These are phyloP conservation scores for Pogoniulus pusillus DNA, from an alignment of 2,797 vertebrate species.

Conservation along the genomic window DNA sequence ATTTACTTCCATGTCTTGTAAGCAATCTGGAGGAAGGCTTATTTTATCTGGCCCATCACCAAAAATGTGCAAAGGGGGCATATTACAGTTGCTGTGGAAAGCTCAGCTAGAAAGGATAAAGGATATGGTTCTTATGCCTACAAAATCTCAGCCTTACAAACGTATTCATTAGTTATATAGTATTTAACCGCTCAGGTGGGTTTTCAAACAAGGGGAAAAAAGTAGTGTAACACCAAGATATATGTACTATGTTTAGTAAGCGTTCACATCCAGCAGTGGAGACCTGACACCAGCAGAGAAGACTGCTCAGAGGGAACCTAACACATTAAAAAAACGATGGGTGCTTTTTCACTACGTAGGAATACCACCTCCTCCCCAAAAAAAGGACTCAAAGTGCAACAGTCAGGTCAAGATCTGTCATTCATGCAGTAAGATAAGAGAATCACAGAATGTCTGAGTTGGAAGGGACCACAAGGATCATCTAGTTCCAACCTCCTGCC, in stretches of 20 bases:
- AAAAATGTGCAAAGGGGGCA: neutral
- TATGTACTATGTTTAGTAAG: neutral
- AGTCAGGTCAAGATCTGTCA: neutral
- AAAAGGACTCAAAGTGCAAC: neutral
- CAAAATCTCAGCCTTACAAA: neutral
- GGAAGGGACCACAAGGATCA: too few relatives aligned
- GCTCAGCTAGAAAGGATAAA: neutral
- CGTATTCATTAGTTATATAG: neutral
- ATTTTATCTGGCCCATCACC: neutral
- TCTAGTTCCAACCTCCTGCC: too few relatives aligned
- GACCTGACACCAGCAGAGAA: neutral
- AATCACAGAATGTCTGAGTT: too few relatives aligned
- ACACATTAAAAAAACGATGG: neutral
- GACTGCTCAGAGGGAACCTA: neutral
- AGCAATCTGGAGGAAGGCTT: neutral
- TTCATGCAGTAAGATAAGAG: neutral
- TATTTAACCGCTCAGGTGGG: neutral
- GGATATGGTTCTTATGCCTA: neutral
- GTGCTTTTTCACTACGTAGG: neutral
- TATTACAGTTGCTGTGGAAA: neutral
- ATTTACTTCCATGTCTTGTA: neutral
- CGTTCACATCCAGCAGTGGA: neutral
- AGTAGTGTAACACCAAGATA: neutral
- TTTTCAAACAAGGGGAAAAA: neutral
- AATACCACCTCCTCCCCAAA: neutral